phyloP scores from a whole-genome alignment of 2,113 vertebrate genomes.

The Chitala chitala region DNA sequence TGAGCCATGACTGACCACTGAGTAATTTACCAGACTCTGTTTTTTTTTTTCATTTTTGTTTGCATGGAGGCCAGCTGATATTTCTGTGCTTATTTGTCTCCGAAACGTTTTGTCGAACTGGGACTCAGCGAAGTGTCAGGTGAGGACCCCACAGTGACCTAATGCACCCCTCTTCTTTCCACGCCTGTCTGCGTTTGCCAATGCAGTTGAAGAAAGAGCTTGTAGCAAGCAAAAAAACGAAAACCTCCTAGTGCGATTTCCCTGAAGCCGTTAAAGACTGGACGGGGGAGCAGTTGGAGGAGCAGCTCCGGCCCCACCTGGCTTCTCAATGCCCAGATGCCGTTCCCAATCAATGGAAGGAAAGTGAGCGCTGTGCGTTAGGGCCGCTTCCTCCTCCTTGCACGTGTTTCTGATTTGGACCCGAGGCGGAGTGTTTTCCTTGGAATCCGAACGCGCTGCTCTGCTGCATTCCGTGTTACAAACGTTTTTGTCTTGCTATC shows the following conservation, averaged over 20 bases:
- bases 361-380: slow-evolving; percentile 52
- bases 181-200: background rate
- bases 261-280: slow-evolving; percentile 11
- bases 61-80: background rate
- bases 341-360: slow-evolving; percentile 47
- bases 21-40: background rate
- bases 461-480: slow-evolving; percentile 46
- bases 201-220: background rate
- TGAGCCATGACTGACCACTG: background rate
- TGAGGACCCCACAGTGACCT: too few species aligned
- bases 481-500: slow-evolving; percentile 36
- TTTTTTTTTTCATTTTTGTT: background rate
- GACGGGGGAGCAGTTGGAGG: background rate
- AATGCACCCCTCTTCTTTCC: background rate
- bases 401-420: slow-evolving; percentile 64
- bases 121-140: too few species aligned
- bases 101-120: too few species aligned
- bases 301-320: slow-evolving; percentile 10
- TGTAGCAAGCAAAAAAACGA: background rate
- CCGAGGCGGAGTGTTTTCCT: slow-evolving; percentile 56
- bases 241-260: background rate
- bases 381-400: slow-evolving; percentile 40
- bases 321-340: slow-evolving; percentile 28
- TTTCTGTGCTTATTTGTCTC: background rate
- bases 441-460: slow-evolving; percentile 38